phyloP scores from a whole-genome alignment of 2,113 vertebrate species.

The Andinoacara biseriatus region DNA sequence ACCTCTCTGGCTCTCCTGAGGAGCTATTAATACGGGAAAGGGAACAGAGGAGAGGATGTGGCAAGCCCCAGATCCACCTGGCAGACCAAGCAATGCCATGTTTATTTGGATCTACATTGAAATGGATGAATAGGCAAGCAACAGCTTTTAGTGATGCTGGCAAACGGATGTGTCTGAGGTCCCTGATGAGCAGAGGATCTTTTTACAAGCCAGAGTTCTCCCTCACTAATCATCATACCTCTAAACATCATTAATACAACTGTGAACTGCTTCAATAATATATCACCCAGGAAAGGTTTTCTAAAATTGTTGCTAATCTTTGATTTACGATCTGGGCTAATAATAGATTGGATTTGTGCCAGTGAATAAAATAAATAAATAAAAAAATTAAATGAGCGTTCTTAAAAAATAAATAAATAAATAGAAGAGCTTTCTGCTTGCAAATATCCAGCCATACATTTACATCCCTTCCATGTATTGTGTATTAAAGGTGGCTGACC shows the following conservation, averaged over 20 bases:
- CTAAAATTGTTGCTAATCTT: constrained; percentile 12
- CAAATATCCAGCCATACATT: background rate
- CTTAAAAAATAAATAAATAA: background rate
- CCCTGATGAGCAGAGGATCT: constrained; percentile 50
- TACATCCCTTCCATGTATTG: background rate
- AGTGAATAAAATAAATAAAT: background rate
- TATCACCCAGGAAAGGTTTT: background rate
- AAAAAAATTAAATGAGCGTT: background rate
- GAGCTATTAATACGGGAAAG: constrained; percentile 79
- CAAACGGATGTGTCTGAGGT: constrained; percentile 40
- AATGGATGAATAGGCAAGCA: constrained; percentile 65
- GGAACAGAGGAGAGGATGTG: constrained; percentile 61
- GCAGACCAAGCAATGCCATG: constrained; percentile 61
- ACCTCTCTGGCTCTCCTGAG: constrained; percentile 77
- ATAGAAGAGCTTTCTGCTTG: background rate
- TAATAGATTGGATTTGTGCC: constrained; percentile 15
- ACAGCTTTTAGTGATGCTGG: constrained; percentile 45
- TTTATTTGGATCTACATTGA: constrained; percentile 72
- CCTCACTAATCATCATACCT: constrained; percentile 45
- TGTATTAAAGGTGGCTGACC: background rate
- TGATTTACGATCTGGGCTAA: constrained; percentile 5
- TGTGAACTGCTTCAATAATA: background rate
- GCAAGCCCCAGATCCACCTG: constrained; percentile 65
- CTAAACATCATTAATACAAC: constrained; percentile 51
- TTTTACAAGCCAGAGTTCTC: constrained; percentile 27